Conservation (phyloP, 2,797 vertebrate genomes). For the Rhadinocentrus ornatus region DNA sequence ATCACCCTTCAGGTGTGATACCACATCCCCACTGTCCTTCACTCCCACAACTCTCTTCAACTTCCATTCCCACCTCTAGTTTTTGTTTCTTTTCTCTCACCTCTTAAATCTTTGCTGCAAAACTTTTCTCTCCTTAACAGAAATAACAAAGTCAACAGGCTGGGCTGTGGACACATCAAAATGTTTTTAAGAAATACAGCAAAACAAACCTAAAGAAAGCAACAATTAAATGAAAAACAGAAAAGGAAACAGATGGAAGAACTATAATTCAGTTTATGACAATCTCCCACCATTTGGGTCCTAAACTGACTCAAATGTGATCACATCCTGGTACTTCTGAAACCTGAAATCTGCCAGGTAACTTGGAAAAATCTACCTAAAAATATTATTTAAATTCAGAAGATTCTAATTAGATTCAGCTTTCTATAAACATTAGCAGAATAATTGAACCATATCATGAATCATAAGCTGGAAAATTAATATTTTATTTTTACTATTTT, state of each 20-base stretch:
- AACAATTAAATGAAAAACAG: background rate
- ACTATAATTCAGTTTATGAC: background rate
- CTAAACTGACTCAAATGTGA: background rate
- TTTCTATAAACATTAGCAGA: background rate
- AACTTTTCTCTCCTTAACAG: constrained; percentile 13
- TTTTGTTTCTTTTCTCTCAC: constrained; percentile 31
- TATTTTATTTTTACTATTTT: background rate
- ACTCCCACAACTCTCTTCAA: constrained; percentile 26
- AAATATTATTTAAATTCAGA: background rate
- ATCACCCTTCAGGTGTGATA: constrained; percentile 47
- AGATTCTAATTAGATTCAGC: background rate
- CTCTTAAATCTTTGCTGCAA: constrained; percentile 20
- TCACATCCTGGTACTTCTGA: background rate
- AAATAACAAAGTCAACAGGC: constrained; percentile 36
- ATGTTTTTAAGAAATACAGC: constrained; percentile 1
- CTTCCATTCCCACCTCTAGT: constrained; percentile 28
- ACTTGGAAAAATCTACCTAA: background rate
- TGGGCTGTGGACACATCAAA: background rate
- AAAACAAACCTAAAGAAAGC: constrained; percentile 13
- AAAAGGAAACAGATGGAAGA: background rate
- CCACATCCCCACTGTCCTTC: constrained; percentile 31
- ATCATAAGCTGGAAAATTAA: background rate
- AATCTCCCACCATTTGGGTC: constrained; percentile 1
- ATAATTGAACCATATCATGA: background rate
- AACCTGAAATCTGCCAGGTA: background rate